Conservation (phyloP, 2,888 invertebrate species). For the Choristoneura rosaceana region DNA sequence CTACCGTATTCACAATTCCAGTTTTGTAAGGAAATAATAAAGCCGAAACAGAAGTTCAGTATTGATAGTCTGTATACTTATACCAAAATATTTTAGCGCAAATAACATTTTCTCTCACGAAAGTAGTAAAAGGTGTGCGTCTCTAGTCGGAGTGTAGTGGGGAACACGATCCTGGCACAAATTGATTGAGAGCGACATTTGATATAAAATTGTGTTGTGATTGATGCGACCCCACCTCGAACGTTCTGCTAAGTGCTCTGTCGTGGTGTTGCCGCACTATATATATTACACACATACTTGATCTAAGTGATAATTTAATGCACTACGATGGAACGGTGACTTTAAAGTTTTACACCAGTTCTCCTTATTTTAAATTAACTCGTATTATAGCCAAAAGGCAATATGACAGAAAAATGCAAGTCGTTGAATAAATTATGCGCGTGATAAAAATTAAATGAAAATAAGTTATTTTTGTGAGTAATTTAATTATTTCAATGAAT, state of each 20-base stretch:
- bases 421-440: conserved; percentile 74
- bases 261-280: conserved; percentile 63
- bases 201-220: conserved; percentile 86
- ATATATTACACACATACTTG: conserved; percentile 49
- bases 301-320: conserved; percentile 7
- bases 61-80: background rate
- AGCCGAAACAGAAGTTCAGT: background rate
- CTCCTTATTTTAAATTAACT: background rate
- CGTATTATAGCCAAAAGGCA: background rate
- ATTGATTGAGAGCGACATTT: conserved; percentile 86
- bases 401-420: conserved; percentile 62
- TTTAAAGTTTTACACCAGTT: background rate
- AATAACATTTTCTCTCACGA: conserved; percentile 49
- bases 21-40: background rate
- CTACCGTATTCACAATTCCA: background rate
- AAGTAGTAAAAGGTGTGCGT: conserved; percentile 59
- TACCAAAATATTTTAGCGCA: conserved; percentile 25
- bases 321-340: conserved; percentile 1
- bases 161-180: conserved; percentile 81
- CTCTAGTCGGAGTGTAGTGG: conserved; percentile 64
- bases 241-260: conserved; percentile 81
- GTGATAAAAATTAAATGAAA: no score
- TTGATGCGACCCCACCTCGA: conserved; percentile 81
- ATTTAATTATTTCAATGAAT: conserved; percentile 6
- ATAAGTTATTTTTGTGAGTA: no score